Evolutionary conservation across 2,797 vertebrate species (phyloP).

Genomic region (Ctenopoma multispine): DNA sequence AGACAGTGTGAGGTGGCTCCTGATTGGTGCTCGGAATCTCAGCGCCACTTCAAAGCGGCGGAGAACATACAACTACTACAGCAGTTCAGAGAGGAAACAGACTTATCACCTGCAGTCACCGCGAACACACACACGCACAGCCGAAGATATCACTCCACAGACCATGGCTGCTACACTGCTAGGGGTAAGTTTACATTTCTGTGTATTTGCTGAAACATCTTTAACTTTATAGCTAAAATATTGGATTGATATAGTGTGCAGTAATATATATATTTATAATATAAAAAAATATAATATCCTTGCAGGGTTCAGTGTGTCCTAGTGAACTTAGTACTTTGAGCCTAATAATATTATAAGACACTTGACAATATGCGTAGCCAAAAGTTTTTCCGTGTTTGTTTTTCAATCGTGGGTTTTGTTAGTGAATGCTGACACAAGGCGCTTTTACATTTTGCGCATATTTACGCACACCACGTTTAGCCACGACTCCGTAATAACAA

Average conservation of each 20-base stretch:
- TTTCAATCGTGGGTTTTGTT: background rate
- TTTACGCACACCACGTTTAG: conserved; percentile 39
- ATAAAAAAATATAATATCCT: too few species aligned
- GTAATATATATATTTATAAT: too few species aligned
- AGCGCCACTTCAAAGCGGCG: conserved; percentile 93
- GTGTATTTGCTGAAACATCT: background rate
- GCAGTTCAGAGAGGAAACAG: conserved; percentile 78
- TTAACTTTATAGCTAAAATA: background rate
- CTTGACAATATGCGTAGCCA: too few species aligned
- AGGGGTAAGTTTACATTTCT: conserved; percentile 89
- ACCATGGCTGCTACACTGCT: conserved; percentile 96
- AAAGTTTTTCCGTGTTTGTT: too few species aligned
- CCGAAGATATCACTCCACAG: conserved; percentile 7
- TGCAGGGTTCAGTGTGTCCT: background rate
- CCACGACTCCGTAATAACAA: background rate
- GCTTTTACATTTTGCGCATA: too few species aligned
- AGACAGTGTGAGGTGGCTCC: conserved; percentile 44
- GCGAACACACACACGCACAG: conserved; percentile 12
- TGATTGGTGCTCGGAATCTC: conserved; percentile 88
- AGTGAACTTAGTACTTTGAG: too few species aligned
- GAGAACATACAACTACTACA: conserved; percentile 89
- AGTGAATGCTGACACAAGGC: background rate
- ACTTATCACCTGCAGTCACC: conserved; percentile 21
- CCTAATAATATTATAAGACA: too few species aligned
- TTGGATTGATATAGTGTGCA: background rate